Percentiles rank a stretch among this genome's conserved stretches.
Conservation (phyloP, 2,888 invertebrate species). For the Caenorhabditis zanzibari region DNA sequence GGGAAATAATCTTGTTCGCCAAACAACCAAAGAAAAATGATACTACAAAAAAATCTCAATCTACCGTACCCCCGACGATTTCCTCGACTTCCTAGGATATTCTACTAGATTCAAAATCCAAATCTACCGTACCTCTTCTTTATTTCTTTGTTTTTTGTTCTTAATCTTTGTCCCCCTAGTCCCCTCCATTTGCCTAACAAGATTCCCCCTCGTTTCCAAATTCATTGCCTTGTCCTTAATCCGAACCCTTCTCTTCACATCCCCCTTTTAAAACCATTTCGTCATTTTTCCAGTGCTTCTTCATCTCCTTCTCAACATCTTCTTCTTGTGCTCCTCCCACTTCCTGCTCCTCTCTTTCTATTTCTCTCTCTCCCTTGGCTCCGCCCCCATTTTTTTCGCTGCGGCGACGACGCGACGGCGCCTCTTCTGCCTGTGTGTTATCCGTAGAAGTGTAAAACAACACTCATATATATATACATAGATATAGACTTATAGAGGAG, state of each 20-base stretch:
- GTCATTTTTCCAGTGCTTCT: slow-evolving; percentile 11
- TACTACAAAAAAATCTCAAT: too few relatives aligned
- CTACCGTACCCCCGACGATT: too few relatives aligned
- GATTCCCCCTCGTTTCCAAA: neutral
- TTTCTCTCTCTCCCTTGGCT: neutral
- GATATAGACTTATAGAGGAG: neutral
- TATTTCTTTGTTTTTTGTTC: neutral
- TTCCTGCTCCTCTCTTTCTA: slow-evolving; percentile 6
- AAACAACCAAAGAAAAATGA: too few relatives aligned
- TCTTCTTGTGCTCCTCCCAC: slow-evolving; percentile 17
- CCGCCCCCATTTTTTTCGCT: neutral
- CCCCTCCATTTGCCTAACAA: neutral
- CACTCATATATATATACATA: slow-evolving; percentile 31
- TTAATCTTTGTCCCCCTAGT: neutral
- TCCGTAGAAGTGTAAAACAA: slow-evolving; percentile 44
- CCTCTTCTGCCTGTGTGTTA: slow-evolving; percentile 7
- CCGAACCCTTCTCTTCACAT: too few relatives aligned
- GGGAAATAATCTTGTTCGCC: too few relatives aligned
- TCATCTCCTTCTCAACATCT: neutral
- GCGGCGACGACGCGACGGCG: neutral
- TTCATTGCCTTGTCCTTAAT: neutral
- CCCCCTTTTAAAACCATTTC: slow-evolving; percentile 5
- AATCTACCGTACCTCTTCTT: neutral
- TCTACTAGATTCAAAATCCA: too few relatives aligned
- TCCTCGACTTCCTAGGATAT: too few relatives aligned